phyloP scores from a whole-genome alignment of 2,797 vertebrate species.

The Microctenopoma lineatum region DNA sequence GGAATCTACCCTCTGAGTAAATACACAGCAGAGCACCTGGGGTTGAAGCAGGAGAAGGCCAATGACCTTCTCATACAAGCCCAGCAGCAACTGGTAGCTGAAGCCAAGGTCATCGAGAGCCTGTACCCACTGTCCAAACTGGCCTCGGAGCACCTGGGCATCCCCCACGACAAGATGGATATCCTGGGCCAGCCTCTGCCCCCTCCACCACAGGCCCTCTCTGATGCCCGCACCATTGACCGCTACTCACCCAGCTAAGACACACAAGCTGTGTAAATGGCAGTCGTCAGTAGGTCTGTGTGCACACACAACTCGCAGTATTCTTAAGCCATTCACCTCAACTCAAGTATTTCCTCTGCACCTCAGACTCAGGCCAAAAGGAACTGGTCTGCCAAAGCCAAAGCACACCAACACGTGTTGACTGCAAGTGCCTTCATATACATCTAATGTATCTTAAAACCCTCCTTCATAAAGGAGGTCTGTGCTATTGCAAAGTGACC shows the following conservation, averaged over 20 bases:
- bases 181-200: slow-evolving; percentile 88
- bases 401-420: slow-evolving; percentile 72
- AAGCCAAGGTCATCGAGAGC: slow-evolving; percentile 94
- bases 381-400: slow-evolving; percentile 68
- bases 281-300: slow-evolving; percentile 67
- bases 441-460: slow-evolving; percentile 75
- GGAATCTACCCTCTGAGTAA: slow-evolving; percentile 96
- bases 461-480: slow-evolving; percentile 74
- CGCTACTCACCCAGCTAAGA: slow-evolving; percentile 95
- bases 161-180: slow-evolving; percentile 94
- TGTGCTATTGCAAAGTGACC: slow-evolving; percentile 76
- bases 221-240: slow-evolving; percentile 91
- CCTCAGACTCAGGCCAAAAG: slow-evolving; percentile 78
- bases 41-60: slow-evolving; percentile 94
- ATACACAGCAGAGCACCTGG: slow-evolving; percentile 94
- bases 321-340: slow-evolving; percentile 83
- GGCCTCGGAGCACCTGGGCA: slow-evolving; percentile 92
- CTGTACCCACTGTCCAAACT: slow-evolving; percentile 96
- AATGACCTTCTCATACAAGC: slow-evolving; percentile 92
- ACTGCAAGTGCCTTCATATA: slow-evolving; percentile 84
- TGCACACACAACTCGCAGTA: slow-evolving; percentile 77
- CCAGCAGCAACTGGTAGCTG: slow-evolving; percentile 92
- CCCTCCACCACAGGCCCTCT: slow-evolving; percentile 84
- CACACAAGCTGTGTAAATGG: slow-evolving; percentile 39
- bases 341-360: slow-evolving; percentile 77